Percentiles rank a stretch among this genome's conserved stretches.
Conservation (phyloP, 2,113 vertebrate genomes). For the Passer montanus region DNA sequence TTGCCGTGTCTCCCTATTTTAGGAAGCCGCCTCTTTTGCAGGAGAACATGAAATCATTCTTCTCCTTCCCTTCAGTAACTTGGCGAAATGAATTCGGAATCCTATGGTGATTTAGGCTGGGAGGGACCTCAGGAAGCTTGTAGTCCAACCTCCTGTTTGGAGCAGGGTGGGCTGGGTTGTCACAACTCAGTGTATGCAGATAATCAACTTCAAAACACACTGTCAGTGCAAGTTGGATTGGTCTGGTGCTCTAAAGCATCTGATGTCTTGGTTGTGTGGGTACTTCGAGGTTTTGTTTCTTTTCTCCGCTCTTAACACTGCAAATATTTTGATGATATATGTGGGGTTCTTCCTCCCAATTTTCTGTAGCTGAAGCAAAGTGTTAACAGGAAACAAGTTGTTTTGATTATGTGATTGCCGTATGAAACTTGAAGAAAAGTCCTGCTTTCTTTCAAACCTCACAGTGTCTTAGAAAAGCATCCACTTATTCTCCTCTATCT, state of each 20-base stretch:
- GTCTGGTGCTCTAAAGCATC: neutral
- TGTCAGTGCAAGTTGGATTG: neutral
- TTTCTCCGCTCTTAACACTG: neutral
- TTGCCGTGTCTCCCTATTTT: slow-evolving; percentile 10
- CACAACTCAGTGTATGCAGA: neutral
- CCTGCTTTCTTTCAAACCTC: neutral
- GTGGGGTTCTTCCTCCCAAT: fast-evolving
- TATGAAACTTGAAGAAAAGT: neutral
- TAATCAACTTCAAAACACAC: neutral
- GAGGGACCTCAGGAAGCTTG: neutral
- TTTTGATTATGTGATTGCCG: neutral
- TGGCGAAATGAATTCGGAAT: neutral
- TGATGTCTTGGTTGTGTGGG: fast-evolving
- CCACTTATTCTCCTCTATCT: neutral
- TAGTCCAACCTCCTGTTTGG: neutral
- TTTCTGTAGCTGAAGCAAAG: neutral
- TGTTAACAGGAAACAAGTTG: neutral
- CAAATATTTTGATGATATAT: neutral
- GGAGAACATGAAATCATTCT: neutral
- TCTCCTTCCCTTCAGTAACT: neutral
- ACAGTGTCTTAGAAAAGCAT: neutral
- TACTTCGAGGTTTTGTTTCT: neutral
- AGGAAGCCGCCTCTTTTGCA: neutral
- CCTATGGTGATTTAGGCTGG: neutral
- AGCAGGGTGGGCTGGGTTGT: neutral